phyloP scores from a whole-genome alignment of 2,888 invertebrate genomes.

The Cerceris ruficornis region DNA sequence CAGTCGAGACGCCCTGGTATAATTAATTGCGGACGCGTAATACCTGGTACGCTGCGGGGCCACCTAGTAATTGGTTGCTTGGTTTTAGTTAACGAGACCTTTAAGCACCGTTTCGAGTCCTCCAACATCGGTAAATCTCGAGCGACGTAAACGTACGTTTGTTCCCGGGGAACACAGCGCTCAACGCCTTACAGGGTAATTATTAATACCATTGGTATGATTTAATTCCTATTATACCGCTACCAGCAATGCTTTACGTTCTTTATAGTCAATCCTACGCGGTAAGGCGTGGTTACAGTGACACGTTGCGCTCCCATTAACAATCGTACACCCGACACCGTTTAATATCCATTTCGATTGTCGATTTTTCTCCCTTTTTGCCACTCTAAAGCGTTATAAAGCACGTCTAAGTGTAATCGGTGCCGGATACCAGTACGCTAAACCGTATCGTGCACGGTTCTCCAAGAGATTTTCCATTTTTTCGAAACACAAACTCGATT shows the following conservation, averaged over 20 bases:
- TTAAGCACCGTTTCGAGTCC: slow-evolving; percentile 55
- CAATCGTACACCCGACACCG: too few species aligned
- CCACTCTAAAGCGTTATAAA: not conserved
- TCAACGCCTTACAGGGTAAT: slow-evolving; percentile 48
- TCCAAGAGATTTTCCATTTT: slow-evolving; percentile 1
- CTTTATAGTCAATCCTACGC: slow-evolving; percentile 46
- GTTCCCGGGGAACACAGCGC: slow-evolving; percentile 26
- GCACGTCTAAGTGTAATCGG: not conserved
- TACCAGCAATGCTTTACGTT: slow-evolving; percentile 36
- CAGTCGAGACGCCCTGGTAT: slow-evolving; percentile 42
- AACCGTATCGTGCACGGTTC: not conserved
- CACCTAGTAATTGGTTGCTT: slow-evolving; percentile 65
- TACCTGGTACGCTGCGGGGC: slow-evolving; percentile 54
- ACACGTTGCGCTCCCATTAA: slow-evolving; percentile 9
- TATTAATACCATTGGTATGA: slow-evolving; percentile 56
- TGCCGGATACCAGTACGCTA: not conserved
- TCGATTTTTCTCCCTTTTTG: too few species aligned
- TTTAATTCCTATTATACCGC: slow-evolving; percentile 59
- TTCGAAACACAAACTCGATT: slow-evolving; percentile 24
- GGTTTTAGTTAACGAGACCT: slow-evolving; percentile 68
- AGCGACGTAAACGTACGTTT: slow-evolving; percentile 23
- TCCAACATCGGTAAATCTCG: slow-evolving; percentile 57
- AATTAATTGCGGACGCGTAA: slow-evolving; percentile 67
- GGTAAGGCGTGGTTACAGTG: slow-evolving; percentile 44
- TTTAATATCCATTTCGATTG: too few species aligned